A percentile compares a stretch with the other conserved stretches of the same genome.
Evolutionary conservation across 2,113 vertebrate genomes (phyloP).

Genomic region (Gorsachius goisagi): DNA sequence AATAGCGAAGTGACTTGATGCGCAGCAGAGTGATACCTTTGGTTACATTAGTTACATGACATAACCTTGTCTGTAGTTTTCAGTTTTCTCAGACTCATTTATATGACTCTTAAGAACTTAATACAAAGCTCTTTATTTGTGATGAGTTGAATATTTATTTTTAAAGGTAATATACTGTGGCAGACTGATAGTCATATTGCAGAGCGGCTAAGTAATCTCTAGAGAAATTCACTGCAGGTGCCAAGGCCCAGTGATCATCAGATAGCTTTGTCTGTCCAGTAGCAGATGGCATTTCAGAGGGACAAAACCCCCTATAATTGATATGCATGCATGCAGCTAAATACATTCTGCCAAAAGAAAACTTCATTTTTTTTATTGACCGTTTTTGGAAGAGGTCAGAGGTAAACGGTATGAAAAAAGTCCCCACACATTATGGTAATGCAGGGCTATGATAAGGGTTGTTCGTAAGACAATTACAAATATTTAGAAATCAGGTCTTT

Average conservation of each 20-base stretch:
- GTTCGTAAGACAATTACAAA: neutral
- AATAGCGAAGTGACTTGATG: neutral
- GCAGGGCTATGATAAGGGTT: neutral
- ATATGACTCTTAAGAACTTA: neutral
- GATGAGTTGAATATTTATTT: neutral
- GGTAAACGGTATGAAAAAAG: neutral
- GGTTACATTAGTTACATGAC: neutral
- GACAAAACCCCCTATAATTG: fast-evolving
- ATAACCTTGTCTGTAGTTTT: neutral
- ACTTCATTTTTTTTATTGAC: neutral
- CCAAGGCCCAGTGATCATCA: neutral
- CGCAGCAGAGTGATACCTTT: neutral
- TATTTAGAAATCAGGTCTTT: neutral
- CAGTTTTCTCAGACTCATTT: neutral
- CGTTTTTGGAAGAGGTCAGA: neutral
- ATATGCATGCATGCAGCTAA: neutral
- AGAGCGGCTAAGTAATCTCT: neutral
- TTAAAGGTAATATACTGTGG: neutral
- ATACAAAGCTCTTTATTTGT: neutral
- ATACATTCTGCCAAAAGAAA: neutral
- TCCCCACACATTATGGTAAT: neutral
- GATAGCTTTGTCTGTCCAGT: neutral
- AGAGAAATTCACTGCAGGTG: neutral
- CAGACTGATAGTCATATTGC: neutral
- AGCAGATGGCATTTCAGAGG: neutral